These are phyloP conservation scores for Cichladusa arquata DNA, from an alignment of 2,113 vertebrate genomes.

Conservation along the genomic window DNA sequence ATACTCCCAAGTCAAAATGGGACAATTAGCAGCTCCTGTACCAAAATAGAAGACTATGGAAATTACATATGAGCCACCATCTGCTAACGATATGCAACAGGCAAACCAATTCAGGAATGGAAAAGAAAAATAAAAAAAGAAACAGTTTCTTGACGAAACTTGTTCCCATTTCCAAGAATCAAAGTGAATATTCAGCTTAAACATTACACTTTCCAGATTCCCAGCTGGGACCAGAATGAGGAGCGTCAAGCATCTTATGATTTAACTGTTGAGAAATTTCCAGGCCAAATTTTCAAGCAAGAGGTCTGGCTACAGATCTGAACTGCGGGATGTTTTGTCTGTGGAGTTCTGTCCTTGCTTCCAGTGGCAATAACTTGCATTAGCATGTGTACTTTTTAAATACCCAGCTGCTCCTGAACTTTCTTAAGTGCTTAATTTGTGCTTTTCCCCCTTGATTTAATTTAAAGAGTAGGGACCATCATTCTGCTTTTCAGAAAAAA, in stretches of 20 bases:
- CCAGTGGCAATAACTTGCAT: background rate
- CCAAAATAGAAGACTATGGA: background rate
- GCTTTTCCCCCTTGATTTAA: background rate
- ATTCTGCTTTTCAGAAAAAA: background rate
- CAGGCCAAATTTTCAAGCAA: slow-evolving; percentile 23
- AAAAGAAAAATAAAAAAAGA: background rate
- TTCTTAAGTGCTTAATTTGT: background rate
- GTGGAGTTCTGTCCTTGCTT: background rate
- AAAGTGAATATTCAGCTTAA: slow-evolving; percentile 1
- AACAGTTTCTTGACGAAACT: background rate
- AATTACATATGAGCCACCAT: background rate
- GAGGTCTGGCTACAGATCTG: slow-evolving; percentile 4
- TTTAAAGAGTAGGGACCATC: background rate
- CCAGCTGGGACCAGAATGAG: slow-evolving; percentile 20
- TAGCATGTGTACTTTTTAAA: background rate
- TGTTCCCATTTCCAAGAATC: slow-evolving; percentile 32
- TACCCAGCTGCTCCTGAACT: background rate
- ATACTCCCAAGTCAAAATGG: background rate
- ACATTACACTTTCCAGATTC: slow-evolving; percentile 32
- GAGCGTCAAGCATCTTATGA: background rate
- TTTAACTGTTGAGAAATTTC: slow-evolving; percentile 29
- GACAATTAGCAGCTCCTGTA: background rate
- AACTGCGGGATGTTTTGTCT: background rate
- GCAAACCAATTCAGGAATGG: background rate
- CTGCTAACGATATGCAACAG: background rate